phyloP scores from a whole-genome alignment of 1,140 invertebrate genomes.

The Drosophila lowei region DNA sequence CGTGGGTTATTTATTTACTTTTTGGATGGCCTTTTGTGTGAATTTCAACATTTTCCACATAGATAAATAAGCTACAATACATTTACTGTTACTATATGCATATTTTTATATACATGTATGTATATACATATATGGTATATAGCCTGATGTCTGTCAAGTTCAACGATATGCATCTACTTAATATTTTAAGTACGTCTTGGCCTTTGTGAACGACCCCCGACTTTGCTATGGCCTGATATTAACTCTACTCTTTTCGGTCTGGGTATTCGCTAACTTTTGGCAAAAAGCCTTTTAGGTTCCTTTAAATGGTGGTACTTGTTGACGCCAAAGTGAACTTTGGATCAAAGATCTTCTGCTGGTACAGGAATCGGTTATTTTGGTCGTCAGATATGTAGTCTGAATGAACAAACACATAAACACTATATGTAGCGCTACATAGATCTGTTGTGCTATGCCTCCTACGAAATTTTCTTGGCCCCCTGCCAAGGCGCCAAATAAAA shows the following conservation, averaged over 20 bases:
- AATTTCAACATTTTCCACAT: conserved; percentile 23
- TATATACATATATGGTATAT: conserved; percentile 2
- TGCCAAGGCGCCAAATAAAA: conserved; percentile 17
- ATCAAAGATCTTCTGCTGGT: conserved; percentile 1
- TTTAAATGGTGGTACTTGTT: conserved; percentile 18
- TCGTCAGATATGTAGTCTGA: conserved; percentile 25
- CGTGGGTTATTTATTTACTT: conserved; percentile 16
- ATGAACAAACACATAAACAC: conserved; percentile 13
- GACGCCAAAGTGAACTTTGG: conserved; percentile 32
- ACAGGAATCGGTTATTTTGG: conserved; percentile 24
- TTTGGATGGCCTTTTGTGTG: conserved; percentile 13
- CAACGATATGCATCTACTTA: conserved; percentile 40
- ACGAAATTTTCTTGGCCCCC: conserved; percentile 46
- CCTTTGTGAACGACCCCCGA: conserved; percentile 33
- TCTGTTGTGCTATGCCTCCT: conserved; percentile 24
- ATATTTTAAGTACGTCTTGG: conserved; percentile 33
- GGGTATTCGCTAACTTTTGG: too few relatives aligned
- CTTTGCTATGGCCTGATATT: conserved; percentile 31
- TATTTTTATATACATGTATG: conserved; percentile 3
- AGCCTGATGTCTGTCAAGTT: conserved; percentile 29
- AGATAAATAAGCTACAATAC: conserved; percentile 1
- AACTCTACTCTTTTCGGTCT: not conserved
- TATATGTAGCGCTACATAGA: too few relatives aligned
- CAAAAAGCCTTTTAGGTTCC: too few relatives aligned
- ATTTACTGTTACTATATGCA: conserved; percentile 13